Base-by-base conservation (phyloP, 1,140 invertebrate genomes). In the Drosophila suzukii region DNA sequence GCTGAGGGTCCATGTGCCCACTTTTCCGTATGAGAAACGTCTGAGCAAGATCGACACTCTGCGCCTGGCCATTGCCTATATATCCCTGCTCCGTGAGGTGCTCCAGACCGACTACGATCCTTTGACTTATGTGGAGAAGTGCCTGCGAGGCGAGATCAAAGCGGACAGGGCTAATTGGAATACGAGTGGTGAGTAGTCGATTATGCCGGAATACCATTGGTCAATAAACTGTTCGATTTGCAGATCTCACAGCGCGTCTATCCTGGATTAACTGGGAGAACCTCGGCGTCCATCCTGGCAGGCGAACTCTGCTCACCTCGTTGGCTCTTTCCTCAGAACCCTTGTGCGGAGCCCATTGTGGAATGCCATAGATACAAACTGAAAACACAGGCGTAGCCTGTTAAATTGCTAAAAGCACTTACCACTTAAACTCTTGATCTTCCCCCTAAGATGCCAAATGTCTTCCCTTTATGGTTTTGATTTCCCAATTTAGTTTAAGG, bases 221-320 rank as follows among this genome's bases (percentile, higher is more conserved):
- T 2, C 38, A 41, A 15, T 1, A n/a, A 11, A 30, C n/a, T 3
- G 3, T 61, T 43, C 13, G 2, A 8, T 76, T 94, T 94, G 15
- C 92, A 99, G 98, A 99, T 95, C 93, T 99, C 58, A 99, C 98
- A 8, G 98, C 98, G 0, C 94, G 99, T 57, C 93, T 99, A 6
- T 98, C 98, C 0, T 99, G 99, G 99, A 99, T 99, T 62, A 99
- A 99, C 86, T 99, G 98, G 98, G 98, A 99, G 92, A 99, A 98
- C 92, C 94, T 99, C 0, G 98, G 98, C 0, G 97, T 99, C 0
- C 97, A 97, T 92, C 97, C 97, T 7, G 96, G 96, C 67, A 93
- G 97, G 44, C 93, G 97, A 67, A 97, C 96, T 15, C 94, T 97
- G 3, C 93, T 98, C 0, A 97, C 96, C 1, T 96, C 97, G 0